Evolutionary conservation across 35 echinoderm and acorn worm genomes (phyloP).

Genomic region (Patiria miniata): DNA sequence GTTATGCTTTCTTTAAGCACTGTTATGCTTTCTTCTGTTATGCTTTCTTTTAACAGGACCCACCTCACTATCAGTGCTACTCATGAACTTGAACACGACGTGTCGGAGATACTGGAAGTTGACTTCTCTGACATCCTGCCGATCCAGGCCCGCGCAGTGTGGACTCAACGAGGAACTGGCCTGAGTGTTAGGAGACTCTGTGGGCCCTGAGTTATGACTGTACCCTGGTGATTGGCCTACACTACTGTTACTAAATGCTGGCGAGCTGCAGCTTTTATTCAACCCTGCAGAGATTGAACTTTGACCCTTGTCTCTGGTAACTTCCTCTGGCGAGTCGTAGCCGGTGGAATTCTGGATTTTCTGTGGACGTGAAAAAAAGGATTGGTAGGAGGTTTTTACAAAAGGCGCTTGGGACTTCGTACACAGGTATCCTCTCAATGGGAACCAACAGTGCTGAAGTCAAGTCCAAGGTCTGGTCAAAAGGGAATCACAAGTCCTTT

Average conservation of each 20-base stretch:
- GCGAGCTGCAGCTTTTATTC: not conserved
- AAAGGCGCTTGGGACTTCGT: not conserved
- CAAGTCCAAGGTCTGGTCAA: too few species aligned
- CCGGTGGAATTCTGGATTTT: slow-evolving; percentile 80
- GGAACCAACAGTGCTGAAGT: too few species aligned
- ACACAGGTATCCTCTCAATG: too few species aligned
- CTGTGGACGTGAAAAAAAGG: slow-evolving; percentile 46
- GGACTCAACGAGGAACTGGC: not conserved
- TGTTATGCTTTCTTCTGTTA: too few species aligned
- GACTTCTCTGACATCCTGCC: slow-evolving; percentile 70
- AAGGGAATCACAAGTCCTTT: too few species aligned
- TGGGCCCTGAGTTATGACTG: not conserved
- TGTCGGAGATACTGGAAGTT: slow-evolving; percentile 99
- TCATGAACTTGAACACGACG: slow-evolving; percentile 97
- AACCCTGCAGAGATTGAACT: not conserved
- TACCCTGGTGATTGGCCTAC: not conserved
- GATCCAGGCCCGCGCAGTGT: slow-evolving; percentile 11
- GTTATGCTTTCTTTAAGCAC: too few species aligned
- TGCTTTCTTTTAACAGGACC: too few species aligned
- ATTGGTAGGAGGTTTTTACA: too few species aligned
- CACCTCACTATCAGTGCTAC: slow-evolving; percentile 85
- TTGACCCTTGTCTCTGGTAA: not conserved
- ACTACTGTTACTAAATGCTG: not conserved
- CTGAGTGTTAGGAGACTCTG: not conserved
- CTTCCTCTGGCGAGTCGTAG: slow-evolving; percentile 75